These are phyloP conservation scores for Aleiodes sp. DNA, from an alignment of 1,140 invertebrate species.

Conservation along the genomic window DNA sequence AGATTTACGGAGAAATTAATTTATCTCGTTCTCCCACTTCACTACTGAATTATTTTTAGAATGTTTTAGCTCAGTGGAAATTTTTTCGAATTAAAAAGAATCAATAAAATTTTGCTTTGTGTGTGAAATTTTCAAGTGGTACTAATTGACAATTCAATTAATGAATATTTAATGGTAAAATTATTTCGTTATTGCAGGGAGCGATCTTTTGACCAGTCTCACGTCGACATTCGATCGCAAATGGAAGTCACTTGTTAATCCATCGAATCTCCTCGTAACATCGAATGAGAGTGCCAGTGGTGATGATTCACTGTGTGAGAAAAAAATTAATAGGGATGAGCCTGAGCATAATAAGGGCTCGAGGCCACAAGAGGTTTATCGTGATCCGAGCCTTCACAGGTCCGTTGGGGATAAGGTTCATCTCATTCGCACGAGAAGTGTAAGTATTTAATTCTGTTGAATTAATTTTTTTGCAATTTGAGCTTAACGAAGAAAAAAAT, in stretches of 20 bases:
- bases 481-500: too few species aligned
- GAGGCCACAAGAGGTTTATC: constrained; percentile 48
- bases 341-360: constrained; percentile 25
- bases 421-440: constrained; percentile 48
- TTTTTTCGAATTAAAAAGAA: constrained; percentile 20
- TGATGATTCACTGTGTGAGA: constrained; percentile 25
- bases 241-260: constrained; percentile 71
- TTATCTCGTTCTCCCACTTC: not conserved
- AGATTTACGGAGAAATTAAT: not conserved
- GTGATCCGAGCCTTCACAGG: constrained; percentile 62
- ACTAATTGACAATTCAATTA: not conserved
- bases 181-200: constrained; percentile 65
- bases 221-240: constrained; percentile 81
- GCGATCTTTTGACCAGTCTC: constrained; percentile 74
- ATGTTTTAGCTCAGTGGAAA: constrained; percentile 26
- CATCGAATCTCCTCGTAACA: constrained; percentile 49
- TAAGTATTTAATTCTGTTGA: constrained; percentile 39
- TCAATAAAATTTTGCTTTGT: constrained; percentile 30
- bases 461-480: not conserved
- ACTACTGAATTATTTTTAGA: not conserved
- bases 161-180: constrained; percentile 10
- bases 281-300: constrained; percentile 38
- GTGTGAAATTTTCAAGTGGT: constrained; percentile 25
- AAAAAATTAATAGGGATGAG: constrained; percentile 14
- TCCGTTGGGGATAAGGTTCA: constrained; percentile 50